Conservation (phyloP, 2,888 invertebrate genomes). For the Lottia scabra region DNA sequence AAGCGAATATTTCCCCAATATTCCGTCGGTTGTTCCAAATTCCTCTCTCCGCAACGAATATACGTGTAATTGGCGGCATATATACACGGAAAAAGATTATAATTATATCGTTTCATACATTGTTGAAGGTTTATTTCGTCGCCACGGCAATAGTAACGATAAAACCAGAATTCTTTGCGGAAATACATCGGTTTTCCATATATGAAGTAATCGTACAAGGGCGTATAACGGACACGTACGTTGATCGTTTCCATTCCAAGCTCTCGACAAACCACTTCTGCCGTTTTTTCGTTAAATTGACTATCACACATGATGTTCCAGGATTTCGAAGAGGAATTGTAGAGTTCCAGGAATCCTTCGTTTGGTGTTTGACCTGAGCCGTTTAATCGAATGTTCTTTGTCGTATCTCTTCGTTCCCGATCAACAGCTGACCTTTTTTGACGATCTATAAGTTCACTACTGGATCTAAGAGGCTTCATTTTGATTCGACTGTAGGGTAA, state of each 20-base stretch:
- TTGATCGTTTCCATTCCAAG: conserved; percentile 90
- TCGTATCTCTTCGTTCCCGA: conserved; percentile 10
- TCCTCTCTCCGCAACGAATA: conserved; percentile 82
- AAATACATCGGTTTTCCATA: conserved; percentile 65
- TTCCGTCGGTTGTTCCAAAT: conserved; percentile 49
- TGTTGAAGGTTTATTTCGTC: conserved; percentile 69
- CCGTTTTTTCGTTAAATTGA: conserved; percentile 95
- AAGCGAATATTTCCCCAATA: conserved; percentile 96
- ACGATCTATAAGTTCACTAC: neutral
- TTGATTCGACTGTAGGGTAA: conserved; percentile 61
- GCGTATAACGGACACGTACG: conserved; percentile 82
- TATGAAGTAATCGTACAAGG: conserved; percentile 64
- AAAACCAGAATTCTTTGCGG: conserved; percentile 66
- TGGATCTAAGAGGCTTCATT: conserved; percentile 34
- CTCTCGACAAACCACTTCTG: conserved; percentile 95
- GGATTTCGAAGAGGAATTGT: conserved; percentile 92
- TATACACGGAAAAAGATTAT: conserved; percentile 79
- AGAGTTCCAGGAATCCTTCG: conserved; percentile 93
- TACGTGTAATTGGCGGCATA: conserved; percentile 89
- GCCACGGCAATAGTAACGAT: conserved; percentile 65
- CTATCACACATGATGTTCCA: conserved; percentile 98
- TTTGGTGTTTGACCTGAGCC: conserved; percentile 77
- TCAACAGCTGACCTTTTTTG: neutral
- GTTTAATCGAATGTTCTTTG: conserved; percentile 75
- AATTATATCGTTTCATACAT: conserved; percentile 84